Conservation (phyloP, 2,113 vertebrate species). For the Eublepharis macularius region DNA sequence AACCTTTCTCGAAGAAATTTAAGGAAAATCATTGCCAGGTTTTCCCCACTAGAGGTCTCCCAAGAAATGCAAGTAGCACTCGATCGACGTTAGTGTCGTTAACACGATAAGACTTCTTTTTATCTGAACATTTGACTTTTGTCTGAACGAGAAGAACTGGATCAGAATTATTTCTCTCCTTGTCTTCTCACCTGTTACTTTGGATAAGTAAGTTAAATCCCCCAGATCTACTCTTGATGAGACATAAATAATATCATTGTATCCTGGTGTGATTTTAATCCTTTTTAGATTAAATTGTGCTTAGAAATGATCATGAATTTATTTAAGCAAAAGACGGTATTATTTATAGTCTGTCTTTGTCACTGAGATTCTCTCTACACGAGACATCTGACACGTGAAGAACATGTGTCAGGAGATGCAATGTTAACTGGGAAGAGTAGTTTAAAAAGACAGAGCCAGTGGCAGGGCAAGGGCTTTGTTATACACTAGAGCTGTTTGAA, state of each 20-base stretch:
- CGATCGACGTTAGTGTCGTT: background rate
- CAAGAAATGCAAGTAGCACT: constrained; percentile 64
- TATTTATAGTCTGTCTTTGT: no score
- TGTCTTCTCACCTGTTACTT: background rate
- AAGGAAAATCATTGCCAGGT: background rate
- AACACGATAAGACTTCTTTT: background rate
- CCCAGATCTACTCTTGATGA: background rate
- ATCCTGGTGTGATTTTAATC: no score
- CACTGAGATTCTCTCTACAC: no score
- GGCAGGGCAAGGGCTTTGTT: no score
- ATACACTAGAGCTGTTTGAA: no score
- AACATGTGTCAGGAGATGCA: no score
- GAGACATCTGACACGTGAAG: no score
- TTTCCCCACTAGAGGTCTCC: constrained; percentile 79
- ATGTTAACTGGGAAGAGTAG: no score
- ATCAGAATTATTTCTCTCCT: background rate
- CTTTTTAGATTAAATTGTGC: background rate
- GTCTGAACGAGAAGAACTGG: background rate
- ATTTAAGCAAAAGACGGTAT: no score
- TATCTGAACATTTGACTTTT: background rate
- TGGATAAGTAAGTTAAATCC: background rate
- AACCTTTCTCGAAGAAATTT: background rate
- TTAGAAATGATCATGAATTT: background rate
- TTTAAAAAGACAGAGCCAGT: no score
- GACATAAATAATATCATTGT: background rate